These are phyloP conservation scores for Poecilia velifera DNA, from an alignment of 2,797 vertebrate genomes.

Conservation along the genomic window DNA sequence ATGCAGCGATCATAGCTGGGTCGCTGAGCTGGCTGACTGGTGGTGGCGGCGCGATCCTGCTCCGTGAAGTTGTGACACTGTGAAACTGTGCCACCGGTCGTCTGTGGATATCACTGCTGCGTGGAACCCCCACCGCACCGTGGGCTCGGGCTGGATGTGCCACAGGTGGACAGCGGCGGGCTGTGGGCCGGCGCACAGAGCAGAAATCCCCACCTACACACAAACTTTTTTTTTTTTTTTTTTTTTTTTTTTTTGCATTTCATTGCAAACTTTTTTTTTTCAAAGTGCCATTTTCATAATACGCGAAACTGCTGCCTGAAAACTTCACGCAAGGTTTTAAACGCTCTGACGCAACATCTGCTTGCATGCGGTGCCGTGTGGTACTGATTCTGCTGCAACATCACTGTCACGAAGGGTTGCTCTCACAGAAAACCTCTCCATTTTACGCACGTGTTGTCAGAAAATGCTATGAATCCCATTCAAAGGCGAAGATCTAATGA, in stretches of 20 bases:
- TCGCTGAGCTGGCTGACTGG: slow-evolving; percentile 18
- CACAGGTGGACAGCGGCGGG: slow-evolving; percentile 63
- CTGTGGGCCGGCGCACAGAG: slow-evolving; percentile 37
- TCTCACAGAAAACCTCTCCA: neutral
- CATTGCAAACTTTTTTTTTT: neutral
- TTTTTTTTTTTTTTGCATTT: neutral
- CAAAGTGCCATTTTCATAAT: neutral
- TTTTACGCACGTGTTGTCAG: neutral
- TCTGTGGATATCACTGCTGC: slow-evolving; percentile 2
- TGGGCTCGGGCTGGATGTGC: slow-evolving; percentile 54
- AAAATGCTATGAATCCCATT: neutral
- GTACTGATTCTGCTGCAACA: neutral
- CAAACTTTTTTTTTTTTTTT: neutral
- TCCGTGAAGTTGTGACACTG: slow-evolving; percentile 14
- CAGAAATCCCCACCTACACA: slow-evolving; percentile 50
- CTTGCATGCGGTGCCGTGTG: neutral
- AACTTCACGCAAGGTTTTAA: neutral
- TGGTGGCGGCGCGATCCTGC: neutral
- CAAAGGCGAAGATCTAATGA: neutral
- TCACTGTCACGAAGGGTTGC: neutral
- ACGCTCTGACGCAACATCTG: neutral
- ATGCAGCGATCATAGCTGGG: slow-evolving; percentile 36
- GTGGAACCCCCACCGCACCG: slow-evolving; percentile 14
- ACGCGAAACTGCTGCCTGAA: neutral
- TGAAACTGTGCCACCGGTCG: neutral